Percentiles rank a stretch among this genome's conserved stretches.
Conservation (phyloP, 2,113 vertebrate genomes). For the Glareola pratincola region DNA sequence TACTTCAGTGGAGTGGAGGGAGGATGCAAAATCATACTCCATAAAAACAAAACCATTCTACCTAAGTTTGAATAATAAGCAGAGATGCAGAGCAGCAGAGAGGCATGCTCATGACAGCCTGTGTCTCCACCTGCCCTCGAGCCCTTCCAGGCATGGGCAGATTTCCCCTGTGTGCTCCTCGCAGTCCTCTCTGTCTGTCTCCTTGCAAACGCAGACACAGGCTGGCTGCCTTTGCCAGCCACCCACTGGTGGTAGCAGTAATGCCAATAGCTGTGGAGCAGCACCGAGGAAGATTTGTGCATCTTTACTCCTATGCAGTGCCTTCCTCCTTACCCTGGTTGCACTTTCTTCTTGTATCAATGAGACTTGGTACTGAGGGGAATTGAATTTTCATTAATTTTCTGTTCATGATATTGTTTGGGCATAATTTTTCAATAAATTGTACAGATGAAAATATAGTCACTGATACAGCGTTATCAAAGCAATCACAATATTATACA, state of each 20-base stretch:
- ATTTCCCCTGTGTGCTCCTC: neutral
- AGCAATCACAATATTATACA: neutral
- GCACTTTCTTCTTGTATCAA: neutral
- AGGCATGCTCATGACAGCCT: neutral
- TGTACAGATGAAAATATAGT: neutral
- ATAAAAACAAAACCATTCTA: neutral
- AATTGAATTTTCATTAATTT: neutral
- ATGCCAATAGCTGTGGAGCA: neutral
- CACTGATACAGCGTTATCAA: neutral
- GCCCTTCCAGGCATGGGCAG: neutral
- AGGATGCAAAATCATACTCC: neutral
- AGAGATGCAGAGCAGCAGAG: neutral
- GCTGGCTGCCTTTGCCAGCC: neutral
- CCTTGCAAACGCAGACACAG: neutral
- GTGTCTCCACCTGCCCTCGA: neutral
- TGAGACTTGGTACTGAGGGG: neutral
- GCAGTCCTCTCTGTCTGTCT: neutral
- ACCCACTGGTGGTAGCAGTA: neutral
- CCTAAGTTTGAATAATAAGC: neutral
- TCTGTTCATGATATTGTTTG: neutral
- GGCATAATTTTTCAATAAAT: neutral
- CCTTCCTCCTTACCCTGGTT: neutral
- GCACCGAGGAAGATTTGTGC: neutral
- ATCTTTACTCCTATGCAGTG: fast-evolving
- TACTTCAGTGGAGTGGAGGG: neutral